Base-by-base conservation (phyloP, 2,888 invertebrate genomes). In the Heteromyza rotundicornis region DNA sequence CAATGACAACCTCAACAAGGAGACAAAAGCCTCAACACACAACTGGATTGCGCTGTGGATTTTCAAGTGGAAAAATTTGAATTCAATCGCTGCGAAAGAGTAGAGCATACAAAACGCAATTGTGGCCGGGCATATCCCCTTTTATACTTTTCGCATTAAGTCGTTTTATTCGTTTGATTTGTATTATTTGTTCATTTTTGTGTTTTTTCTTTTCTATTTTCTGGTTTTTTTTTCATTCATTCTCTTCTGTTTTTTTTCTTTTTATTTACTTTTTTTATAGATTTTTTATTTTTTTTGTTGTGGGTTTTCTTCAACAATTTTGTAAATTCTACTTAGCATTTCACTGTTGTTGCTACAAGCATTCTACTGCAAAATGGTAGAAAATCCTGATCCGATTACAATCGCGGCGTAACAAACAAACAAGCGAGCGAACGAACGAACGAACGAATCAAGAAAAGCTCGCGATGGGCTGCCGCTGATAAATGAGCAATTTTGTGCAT, bases 11-110 rank as follows among this genome's bases (percentile, higher is more conserved):
- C 32, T 12, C 5, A 32, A 12, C 32, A 12, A 32, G 12, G 32
- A 40, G 40, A 14, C 14, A 40, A 40, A 40, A 27, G 27, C 5
- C 27, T 27, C 40, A 40, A n/a, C 40, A 40, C 40, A 40, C 16
- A 40, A 35, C 65, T 62, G 63, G 63, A 65, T 74, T 75, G 72
- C 75, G 69, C 75, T 73, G 72, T 73, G 68, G 69, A 64, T 62
- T 59, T n/a, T n/a, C n/a, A n/a, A n/a, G 47, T 5, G 47, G 14
- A 19, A 17, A 70, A 72, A 73, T 73, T 68, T 73, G 72, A 70
- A 72, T 72, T 73, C 73, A 75, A 75, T 73, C 70, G 64, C 68
- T 66, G 66, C 47, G 47, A 17, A 20, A n/a, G 5, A 47, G 2
- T 19, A 47, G 40, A 10, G 47, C 47, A n/a, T n/a, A n/a, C n/a